phyloP scores from a whole-genome alignment of 2,113 vertebrate genomes.

The Elephas maximus region DNA sequence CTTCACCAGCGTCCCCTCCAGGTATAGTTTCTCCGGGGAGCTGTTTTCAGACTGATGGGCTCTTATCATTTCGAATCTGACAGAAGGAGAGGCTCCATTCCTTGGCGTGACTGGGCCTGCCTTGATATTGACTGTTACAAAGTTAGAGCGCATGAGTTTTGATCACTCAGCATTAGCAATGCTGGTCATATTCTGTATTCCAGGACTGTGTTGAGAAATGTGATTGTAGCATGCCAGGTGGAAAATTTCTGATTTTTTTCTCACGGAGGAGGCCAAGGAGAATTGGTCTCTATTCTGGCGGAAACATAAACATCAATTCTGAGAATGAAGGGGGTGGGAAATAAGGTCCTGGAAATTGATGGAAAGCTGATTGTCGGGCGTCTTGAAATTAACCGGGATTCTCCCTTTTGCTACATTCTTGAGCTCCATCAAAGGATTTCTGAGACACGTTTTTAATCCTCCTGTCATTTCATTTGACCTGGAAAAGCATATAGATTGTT shows the following conservation, averaged over 20 bases:
- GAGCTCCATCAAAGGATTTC: slow-evolving; percentile 24
- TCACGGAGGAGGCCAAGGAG: slow-evolving; percentile 77
- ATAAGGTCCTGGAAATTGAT: slow-evolving; percentile 70
- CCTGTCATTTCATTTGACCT: slow-evolving; percentile 74
- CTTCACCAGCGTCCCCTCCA: not conserved
- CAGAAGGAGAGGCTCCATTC: not conserved
- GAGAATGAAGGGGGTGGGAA: slow-evolving; percentile 50
- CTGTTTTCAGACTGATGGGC: not conserved
- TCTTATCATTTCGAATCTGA: not conserved
- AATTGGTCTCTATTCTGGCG: slow-evolving; percentile 82
- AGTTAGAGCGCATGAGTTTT: slow-evolving; percentile 59
- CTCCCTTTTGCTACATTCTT: slow-evolving; percentile 40
- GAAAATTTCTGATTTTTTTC: slow-evolving; percentile 84
- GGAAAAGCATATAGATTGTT: slow-evolving; percentile 72
- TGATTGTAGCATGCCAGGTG: slow-evolving; percentile 83
- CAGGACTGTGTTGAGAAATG: slow-evolving; percentile 77
- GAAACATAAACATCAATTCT: slow-evolving; percentile 81
- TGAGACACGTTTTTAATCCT: slow-evolving; percentile 72
- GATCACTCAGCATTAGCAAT: slow-evolving; percentile 71
- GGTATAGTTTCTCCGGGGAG: not conserved
- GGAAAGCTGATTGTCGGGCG: slow-evolving; percentile 60
- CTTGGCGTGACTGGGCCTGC: not conserved
- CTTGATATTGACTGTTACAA: not conserved
- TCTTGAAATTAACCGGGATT: slow-evolving; percentile 74
- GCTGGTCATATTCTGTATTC: slow-evolving; percentile 63